Evolutionary conservation across 2,888 invertebrate genomes (phyloP), one percentile per base, ranked within the genome.

Genomic region (Oscheius sp.): DNA sequence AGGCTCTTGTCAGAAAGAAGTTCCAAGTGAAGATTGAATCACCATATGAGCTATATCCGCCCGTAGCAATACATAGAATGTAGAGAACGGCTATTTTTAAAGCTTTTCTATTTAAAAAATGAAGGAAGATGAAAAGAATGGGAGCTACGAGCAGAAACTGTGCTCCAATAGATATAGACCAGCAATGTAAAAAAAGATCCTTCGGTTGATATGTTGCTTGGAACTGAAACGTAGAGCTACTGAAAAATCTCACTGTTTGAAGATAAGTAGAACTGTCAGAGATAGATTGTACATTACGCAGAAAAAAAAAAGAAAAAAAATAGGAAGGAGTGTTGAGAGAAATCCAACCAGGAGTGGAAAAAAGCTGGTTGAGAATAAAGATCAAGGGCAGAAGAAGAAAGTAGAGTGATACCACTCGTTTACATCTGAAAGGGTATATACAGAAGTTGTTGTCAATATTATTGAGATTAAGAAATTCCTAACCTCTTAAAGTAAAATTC

Each of bases 401-500:
- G 22, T 56, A 56, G 20, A 56, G 38, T 0, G 56, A 38, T 38
- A 56, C 24, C 8, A 56, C 38, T 2, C 56, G 2, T 20, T 56
- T 56, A 1, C 22, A 20, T 20, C 56, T 56, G 9, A 22, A 38
- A 32, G 5, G 6, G 14, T 4, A 2, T 17, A 2, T 41, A 17
- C 8, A 4, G 24, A 47, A 2, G 20, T 45, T 45, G 6, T 8
- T 9, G 20, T 8, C 8, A 51, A 17, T n/a, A 28, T 5, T 28
- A 3, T 3, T 6, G 32, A 8, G 6, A 5, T 4, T 9, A 5
- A 49, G 49, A n/a, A 51, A 5, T n/a, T 2, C 12, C 56, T 17
- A 22, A 56, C 56, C 56, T 9, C 24, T 56, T 56, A 24, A 14
- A 56, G 2, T 56, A 56, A 56, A 56, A 56, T 2, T 56, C 56